phyloP scores from a whole-genome alignment of 2,888 invertebrate species.

The Synergus gifuensis region DNA sequence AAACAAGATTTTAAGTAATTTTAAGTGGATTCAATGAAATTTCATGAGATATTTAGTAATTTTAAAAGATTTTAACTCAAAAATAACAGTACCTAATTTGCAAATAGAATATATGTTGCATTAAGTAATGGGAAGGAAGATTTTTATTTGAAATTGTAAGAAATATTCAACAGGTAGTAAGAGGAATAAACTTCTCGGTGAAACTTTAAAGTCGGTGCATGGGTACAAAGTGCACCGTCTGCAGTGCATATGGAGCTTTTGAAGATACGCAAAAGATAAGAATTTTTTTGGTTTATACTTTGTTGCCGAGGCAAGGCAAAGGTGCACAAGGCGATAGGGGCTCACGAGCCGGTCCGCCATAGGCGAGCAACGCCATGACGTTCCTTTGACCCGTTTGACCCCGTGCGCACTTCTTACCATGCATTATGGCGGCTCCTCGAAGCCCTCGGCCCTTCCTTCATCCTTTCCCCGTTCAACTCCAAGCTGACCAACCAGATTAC shows the following conservation, averaged over 20 bases:
- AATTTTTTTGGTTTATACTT: constrained; percentile 31
- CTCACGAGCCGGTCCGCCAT: constrained; percentile 63
- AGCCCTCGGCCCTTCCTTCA: constrained; percentile 73
- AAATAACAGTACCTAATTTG: too few relatives aligned
- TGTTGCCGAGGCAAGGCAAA: constrained; percentile 43
- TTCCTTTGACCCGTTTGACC: constrained; percentile 76
- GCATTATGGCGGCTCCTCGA: constrained; percentile 75
- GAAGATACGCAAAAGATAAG: constrained; percentile 35
- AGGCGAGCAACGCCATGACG: constrained; percentile 73
- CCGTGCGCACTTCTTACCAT: constrained; percentile 75
- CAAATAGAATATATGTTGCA: too few relatives aligned
- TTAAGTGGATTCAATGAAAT: too few relatives aligned
- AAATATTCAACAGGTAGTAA: too few relatives aligned
- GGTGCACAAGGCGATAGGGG: constrained; percentile 42
- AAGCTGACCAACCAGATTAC: constrained; percentile 73
- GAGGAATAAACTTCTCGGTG: constrained; percentile 7
- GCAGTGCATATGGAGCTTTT: constrained; percentile 5
- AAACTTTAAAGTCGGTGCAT: constrained; percentile 3
- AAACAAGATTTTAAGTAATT: too few relatives aligned
- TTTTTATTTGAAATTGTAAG: too few relatives aligned
- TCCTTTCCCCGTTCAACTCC: constrained; percentile 71
- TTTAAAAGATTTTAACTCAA: too few relatives aligned
- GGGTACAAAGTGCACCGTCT: background rate
- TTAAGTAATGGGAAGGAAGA: too few relatives aligned
- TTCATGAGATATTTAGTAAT: too few relatives aligned